Percentiles rank a stretch among this genome's conserved stretches.
Evolutionary conservation across 2,797 vertebrate genomes (phyloP).

Genomic region (Dendrocincla fuliginosa): DNA sequence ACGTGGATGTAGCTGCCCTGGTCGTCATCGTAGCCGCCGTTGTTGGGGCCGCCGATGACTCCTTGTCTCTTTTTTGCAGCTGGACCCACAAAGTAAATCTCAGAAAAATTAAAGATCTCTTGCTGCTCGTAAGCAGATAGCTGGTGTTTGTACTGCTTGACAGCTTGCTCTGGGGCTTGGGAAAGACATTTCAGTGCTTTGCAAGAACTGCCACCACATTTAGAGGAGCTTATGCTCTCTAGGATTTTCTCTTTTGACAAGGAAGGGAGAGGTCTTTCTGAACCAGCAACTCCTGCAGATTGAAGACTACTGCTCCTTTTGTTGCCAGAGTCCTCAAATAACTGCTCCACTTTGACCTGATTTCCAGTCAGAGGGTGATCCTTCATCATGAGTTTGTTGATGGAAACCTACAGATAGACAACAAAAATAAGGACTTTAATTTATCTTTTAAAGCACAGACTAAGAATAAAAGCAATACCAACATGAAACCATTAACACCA

Average conservation of each 20-base stretch:
- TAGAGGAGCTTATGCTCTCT: conserved; percentile 76
- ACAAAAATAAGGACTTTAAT: neutral
- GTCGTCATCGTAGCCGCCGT: conserved; percentile 93
- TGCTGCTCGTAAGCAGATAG: conserved; percentile 89
- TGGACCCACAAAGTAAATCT: conserved; percentile 94
- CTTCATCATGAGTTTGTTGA: conserved; percentile 83
- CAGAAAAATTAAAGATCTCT: conserved; percentile 89
- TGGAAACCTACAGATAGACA: conserved; percentile 61
- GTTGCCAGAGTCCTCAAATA: conserved; percentile 92
- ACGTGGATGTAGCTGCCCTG: conserved; percentile 94
- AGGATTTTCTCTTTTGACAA: conserved; percentile 85
- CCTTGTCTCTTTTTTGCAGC: conserved; percentile 93
- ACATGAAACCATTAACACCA: neutral
- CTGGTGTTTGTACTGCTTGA: conserved; percentile 91
- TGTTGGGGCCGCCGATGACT: conserved; percentile 89
- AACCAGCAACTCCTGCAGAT: conserved; percentile 74
- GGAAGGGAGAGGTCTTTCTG: conserved; percentile 76
- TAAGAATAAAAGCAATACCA: neutral
- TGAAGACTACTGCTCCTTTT: conserved; percentile 82
- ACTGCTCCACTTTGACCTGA: conserved; percentile 90
- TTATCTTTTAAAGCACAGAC: neutral
- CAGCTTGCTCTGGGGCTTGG: conserved; percentile 88
- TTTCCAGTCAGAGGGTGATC: conserved; percentile 78
- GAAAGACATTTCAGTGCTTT: conserved; percentile 78
- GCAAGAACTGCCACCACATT: conserved; percentile 65